A percentile compares a stretch with the other conserved stretches of the same genome.
phyloP scores from a whole-genome alignment of 2,888 invertebrate species.

The Drosophila imparisetae region DNA sequence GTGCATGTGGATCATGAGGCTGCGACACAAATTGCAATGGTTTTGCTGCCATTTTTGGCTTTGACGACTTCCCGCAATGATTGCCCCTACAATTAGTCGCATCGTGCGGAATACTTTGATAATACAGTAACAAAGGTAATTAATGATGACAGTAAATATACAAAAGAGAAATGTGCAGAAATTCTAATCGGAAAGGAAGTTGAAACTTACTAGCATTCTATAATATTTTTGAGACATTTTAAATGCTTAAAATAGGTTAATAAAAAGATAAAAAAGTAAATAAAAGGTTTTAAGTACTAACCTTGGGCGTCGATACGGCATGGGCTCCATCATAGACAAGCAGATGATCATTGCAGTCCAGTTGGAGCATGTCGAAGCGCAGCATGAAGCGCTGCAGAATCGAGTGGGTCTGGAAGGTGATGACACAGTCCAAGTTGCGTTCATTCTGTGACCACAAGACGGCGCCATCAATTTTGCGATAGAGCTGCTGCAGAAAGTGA shows the following conservation, averaged over 20 bases:
- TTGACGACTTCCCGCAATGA: constrained; percentile 34
- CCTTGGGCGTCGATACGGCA: constrained; percentile 94
- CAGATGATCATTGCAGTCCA: constrained; percentile 97
- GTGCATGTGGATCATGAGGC: constrained; percentile 68
- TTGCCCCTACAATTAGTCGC: constrained; percentile 43
- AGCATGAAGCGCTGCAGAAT: constrained; percentile 97
- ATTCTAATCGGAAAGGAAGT: background rate
- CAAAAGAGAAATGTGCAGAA: background rate
- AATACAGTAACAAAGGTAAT: constrained; percentile 1
- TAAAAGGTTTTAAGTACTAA: constrained; percentile 83
- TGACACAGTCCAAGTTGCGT: constrained; percentile 94
- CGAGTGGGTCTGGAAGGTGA: constrained; percentile 97
- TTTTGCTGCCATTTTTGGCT: constrained; percentile 34
- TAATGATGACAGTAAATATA: background rate
- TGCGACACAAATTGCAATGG: constrained; percentile 55
- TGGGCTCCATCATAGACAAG: constrained; percentile 97
- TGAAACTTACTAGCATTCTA: background rate
- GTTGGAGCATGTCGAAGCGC: constrained; percentile 94
- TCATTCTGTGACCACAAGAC: constrained; percentile 96
- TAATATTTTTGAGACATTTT: background rate
- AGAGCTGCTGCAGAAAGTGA: constrained; percentile 94
- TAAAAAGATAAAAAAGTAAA: background rate
- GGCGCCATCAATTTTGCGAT: constrained; percentile 96
- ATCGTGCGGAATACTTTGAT: background rate
- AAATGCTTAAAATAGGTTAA: background rate